phyloP scores from a whole-genome alignment of 64 coral and sea anemone species.

The Dendronephthya gigantea region DNA sequence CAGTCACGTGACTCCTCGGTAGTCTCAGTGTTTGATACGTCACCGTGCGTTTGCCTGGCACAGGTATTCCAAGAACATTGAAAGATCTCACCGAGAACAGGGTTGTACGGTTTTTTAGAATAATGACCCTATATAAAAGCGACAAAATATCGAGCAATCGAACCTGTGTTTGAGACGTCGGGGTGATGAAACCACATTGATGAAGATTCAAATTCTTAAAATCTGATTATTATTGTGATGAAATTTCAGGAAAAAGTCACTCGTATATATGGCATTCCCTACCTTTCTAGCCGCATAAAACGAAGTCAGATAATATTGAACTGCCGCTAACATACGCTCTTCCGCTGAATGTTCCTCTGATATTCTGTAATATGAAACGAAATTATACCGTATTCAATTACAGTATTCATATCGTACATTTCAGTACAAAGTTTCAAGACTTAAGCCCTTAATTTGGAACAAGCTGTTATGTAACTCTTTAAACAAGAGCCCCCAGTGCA shows the following conservation, averaged over 20 bases:
- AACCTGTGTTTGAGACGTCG: no score
- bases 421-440: not conserved
- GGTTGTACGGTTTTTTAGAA: constrained; percentile 96
- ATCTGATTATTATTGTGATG: no score
- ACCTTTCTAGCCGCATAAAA: constrained; percentile 92
- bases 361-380: constrained; percentile 40
- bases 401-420: no score
- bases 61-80: constrained; percentile 71
- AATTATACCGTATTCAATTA: not conserved
- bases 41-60: constrained; percentile 1
- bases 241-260: no score
- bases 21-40: not conserved
- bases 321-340: constrained; percentile 87
- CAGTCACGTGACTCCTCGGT: constrained; percentile 27
- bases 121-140: constrained; percentile 43
- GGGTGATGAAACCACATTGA: no score
- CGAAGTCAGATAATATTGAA: constrained; percentile 85
- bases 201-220: no score
- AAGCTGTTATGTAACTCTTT: no score
- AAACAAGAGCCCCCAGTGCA: no score
- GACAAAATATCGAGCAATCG: no score
- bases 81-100: constrained; percentile 86
- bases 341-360: constrained; percentile 75
- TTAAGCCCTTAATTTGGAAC: not conserved
- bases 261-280: constrained; percentile 7